Evolutionary conservation across 2,888 invertebrate species (phyloP).

Genomic region (Plagodis pulveraria): DNA sequence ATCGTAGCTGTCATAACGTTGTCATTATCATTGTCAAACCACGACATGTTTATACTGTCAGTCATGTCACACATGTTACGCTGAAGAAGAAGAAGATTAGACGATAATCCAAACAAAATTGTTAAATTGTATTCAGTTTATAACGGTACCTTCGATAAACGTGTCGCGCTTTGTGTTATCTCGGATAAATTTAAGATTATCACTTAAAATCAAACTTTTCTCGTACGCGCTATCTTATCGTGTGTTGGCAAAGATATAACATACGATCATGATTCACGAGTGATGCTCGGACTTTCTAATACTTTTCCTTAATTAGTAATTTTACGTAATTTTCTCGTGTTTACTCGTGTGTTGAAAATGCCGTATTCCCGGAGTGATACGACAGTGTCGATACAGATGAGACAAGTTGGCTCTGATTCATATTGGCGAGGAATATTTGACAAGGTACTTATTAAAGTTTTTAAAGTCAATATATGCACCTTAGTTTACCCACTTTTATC

Average conservation of each 20-base stretch:
- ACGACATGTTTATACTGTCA: no score
- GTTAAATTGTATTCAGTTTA: conserved; percentile 34
- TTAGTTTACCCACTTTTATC: no score
- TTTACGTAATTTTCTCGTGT: conserved; percentile 38
- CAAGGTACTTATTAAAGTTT: conserved; percentile 74
- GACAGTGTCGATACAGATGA: conserved; percentile 72
- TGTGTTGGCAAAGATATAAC: conserved; percentile 43
- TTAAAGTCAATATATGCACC: no score
- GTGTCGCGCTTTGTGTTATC: conserved; percentile 40
- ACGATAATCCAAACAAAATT: no score
- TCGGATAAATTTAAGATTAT: conserved; percentile 40
- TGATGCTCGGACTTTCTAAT: conserved; percentile 42
- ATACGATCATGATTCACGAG: conserved; percentile 52
- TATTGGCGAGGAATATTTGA: conserved; percentile 82
- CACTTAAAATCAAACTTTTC: conserved; percentile 40
- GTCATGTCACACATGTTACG: no score
- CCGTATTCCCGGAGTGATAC: conserved; percentile 67
- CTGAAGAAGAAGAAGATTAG: no score
- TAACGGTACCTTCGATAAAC: conserved; percentile 48
- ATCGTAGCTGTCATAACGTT: no score
- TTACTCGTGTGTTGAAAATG: conserved; percentile 59
- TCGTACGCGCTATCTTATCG: conserved; percentile 62
- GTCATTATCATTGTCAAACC: no score
- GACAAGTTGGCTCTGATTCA: conserved; percentile 73
- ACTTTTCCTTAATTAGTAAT: conserved; percentile 31